Base-by-base conservation (phyloP, 2,113 vertebrate genomes). In the Mungos mungo region DNA sequence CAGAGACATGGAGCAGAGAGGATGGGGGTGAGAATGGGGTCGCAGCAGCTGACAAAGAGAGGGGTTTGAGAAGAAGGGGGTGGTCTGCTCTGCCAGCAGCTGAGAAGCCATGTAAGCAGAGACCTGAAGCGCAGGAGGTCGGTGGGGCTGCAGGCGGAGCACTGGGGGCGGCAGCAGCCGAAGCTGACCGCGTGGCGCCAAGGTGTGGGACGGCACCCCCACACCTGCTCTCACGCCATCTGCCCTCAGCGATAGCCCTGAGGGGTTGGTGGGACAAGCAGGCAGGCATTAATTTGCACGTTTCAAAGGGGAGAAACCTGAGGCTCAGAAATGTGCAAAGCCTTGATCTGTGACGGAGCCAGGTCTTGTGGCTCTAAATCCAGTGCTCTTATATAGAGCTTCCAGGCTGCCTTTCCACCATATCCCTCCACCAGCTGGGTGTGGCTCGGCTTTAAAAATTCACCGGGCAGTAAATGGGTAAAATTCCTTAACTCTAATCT, bases 261-360 rank as follows among this genome's bases (percentile, higher is more conserved):
- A 27, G 88, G 72, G 68, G 18, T n/a, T 83, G 54, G 4, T 52
- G 81, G 16, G 16, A 21, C 13, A 16, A 52, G 35, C n/a, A 80
- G 31, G 31, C 63, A 60, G 57, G 77, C 35, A 74, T 85, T 77
- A 2, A 3, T 93, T 74, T 94, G 90, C 88, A 29, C 8, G 9
- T 95, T 88, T 95, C 93, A 52, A 84, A 96, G 83, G 66, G 52
- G 29, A 95, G 86, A 85, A 66, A 87, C 29, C 33, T 7, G 50
- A 95, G 71, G 50, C 27, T 88, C 66, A 69, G 63, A 74, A 68
- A 90, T 54, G 38, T 87, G 71, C 8, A 80, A 41, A 84, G 77
- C 86, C 57, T 93, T 79, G 50, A 88, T 72, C 63, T 57, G 27
- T 54, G 81, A 63, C 10, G 0, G 6, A 90, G 29, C 14, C n/a